Percentiles rank a stretch among this genome's conserved stretches.
Conservation (phyloP, 30 jellyfish, hydroid and myxozoan genomes). For the Aurelia aurita region DNA sequence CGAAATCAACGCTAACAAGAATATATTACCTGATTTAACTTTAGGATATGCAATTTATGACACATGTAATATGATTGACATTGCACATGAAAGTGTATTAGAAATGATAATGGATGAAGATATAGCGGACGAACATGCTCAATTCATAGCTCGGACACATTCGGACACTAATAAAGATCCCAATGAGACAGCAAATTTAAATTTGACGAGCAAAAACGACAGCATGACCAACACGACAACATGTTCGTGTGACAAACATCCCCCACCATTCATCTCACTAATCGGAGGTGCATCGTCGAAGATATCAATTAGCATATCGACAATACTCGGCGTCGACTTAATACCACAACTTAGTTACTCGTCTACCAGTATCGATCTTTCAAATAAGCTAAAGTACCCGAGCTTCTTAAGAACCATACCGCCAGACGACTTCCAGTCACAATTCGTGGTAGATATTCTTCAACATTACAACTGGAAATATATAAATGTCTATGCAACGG, state of each 20-base stretch:
- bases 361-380: constrained; percentile 77
- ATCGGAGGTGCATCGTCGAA: constrained; percentile 93
- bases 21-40: constrained; percentile 35
- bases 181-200: not conserved
- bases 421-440: constrained; percentile 83
- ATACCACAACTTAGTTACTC: constrained; percentile 92
- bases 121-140: not conserved
- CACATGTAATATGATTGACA: constrained; percentile 65
- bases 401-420: constrained; percentile 92
- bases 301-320: constrained; percentile 53
- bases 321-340: constrained; percentile 56
- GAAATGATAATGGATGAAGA: constrained; percentile 32
- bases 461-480: constrained; percentile 78
- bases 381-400: constrained; percentile 60
- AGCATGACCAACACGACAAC: not conserved
- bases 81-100: constrained; percentile 78
- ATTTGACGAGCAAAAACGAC: not conserved
- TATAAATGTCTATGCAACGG: constrained; percentile 83
- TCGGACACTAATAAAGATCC: not conserved
- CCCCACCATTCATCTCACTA: constrained; percentile 52
- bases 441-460: constrained; percentile 73
- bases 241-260: constrained; percentile 20
- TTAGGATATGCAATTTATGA: constrained; percentile 75
- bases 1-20: constrained; percentile 48
- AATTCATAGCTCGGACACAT: not conserved